phyloP scores from a whole-genome alignment of 2,113 vertebrate species.

The Limnothrissa miodon region DNA sequence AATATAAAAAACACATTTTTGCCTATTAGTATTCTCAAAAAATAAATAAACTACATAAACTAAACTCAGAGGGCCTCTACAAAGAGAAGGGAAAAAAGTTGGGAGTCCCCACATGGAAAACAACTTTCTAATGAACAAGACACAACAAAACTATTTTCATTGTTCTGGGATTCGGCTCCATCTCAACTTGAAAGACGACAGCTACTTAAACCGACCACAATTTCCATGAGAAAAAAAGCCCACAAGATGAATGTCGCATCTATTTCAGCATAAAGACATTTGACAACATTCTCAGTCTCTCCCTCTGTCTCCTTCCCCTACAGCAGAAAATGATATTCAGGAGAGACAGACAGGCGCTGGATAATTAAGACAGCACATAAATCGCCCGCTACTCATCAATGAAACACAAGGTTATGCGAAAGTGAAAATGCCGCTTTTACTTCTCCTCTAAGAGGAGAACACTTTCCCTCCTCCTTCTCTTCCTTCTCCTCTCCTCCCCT shows the following conservation, averaged over 20 bases:
- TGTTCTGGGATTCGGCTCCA: background rate
- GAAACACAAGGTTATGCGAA: constrained; percentile 18
- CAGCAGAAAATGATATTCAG: constrained; percentile 15
- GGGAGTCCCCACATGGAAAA: background rate
- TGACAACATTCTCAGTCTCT: background rate
- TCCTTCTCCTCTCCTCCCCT: background rate
- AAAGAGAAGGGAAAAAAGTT: too few relatives aligned
- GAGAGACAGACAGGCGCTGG: background rate
- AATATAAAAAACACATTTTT: background rate
- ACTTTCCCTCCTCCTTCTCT: background rate
- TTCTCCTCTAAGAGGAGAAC: background rate
- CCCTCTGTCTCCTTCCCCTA: background rate
- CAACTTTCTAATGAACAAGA: background rate
- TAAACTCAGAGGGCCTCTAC: too few relatives aligned
- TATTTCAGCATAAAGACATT: background rate
- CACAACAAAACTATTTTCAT: background rate
- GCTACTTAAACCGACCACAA: background rate
- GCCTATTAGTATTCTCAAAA: background rate
- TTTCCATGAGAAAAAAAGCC: background rate
- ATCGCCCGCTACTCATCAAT: background rate
- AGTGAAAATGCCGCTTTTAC: background rate
- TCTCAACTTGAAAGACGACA: background rate
- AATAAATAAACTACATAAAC: background rate
- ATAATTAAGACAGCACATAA: constrained; percentile 14
- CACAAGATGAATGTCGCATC: background rate